Conservation (phyloP, 2,797 vertebrate genomes). For the Sebastes itinus region DNA sequence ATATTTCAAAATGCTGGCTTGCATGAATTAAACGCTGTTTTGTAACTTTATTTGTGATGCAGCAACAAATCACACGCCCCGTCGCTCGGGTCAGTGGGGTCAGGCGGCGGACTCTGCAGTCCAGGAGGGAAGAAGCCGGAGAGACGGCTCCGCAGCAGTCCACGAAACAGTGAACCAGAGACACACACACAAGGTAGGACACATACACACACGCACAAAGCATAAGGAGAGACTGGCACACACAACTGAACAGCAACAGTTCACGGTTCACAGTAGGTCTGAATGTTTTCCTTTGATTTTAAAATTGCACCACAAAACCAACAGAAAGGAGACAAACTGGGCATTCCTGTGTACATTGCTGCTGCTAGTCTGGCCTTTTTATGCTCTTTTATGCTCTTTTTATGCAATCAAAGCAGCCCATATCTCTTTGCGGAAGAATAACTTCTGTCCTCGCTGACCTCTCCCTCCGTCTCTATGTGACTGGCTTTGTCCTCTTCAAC, state of each 20-base stretch:
- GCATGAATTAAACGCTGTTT: not conserved
- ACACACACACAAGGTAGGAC: constrained; percentile 86
- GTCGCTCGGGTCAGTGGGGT: constrained; percentile 68
- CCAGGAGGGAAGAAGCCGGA: constrained; percentile 89
- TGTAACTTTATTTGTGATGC: constrained; percentile 6
- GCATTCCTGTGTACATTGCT: not conserved
- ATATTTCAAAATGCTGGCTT: too few species aligned
- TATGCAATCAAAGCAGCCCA: constrained; percentile 5
- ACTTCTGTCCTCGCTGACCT: constrained; percentile 21
- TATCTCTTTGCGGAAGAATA: constrained; percentile 21
- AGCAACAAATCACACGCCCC: constrained; percentile 77
- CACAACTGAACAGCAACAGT: not conserved
- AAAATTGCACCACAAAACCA: not conserved
- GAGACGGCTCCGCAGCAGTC: constrained; percentile 92
- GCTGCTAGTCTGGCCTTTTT: not conserved
- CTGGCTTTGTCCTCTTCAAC: constrained; percentile 46
- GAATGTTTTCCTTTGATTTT: not conserved
- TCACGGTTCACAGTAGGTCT: not conserved
- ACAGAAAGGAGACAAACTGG: not conserved
- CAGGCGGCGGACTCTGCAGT: constrained; percentile 82
- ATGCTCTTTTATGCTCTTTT: not conserved
- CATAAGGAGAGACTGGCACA: not conserved
- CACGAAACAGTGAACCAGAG: constrained; percentile 90
- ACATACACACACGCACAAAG: not conserved
- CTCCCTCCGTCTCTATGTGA: constrained; percentile 10